These are phyloP conservation scores for Trachelipus rathkii DNA, from an alignment of 1,140 invertebrate genomes.

Conservation along the genomic window DNA sequence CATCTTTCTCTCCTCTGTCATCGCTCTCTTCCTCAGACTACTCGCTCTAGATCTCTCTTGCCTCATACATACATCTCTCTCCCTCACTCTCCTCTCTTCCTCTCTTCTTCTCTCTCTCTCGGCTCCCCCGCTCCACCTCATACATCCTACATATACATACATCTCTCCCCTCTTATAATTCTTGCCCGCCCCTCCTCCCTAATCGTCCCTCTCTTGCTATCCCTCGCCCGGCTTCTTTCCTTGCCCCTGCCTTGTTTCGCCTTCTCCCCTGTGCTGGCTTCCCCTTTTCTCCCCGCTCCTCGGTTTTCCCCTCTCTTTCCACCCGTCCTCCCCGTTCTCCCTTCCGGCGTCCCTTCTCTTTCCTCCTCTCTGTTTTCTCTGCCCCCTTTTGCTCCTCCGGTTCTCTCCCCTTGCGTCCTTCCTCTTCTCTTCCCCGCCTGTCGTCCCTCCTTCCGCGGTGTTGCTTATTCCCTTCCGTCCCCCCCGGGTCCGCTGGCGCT, in stretches of 20 bases:
- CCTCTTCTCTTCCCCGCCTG: too few relatives aligned
- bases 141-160: background rate
- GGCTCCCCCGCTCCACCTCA: background rate
- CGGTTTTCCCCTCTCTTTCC: background rate
- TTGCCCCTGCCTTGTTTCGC: background rate
- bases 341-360: background rate
- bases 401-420: too few relatives aligned
- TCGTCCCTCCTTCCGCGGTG: too few relatives aligned
- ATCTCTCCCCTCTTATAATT: background rate
- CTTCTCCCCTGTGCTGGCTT: background rate
- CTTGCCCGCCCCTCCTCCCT: background rate
- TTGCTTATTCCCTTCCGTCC: too few relatives aligned
- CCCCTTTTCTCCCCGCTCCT: background rate
- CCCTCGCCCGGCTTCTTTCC: background rate
- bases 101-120: background rate
- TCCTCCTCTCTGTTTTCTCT: background rate
- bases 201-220: background rate
- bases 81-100: background rate
- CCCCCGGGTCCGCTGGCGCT: too few relatives aligned
- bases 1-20: background rate
- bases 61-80: background rate
- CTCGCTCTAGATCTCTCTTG: background rate
- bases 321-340: background rate
- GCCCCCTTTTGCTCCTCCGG: background rate
- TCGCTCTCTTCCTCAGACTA: background rate